A percentile compares a stretch with the other conserved stretches of the same genome.
These are phyloP conservation scores for Crocodylus rhombifer DNA, from an alignment of 2,797 vertebrate species.

Conservation along the genomic window DNA sequence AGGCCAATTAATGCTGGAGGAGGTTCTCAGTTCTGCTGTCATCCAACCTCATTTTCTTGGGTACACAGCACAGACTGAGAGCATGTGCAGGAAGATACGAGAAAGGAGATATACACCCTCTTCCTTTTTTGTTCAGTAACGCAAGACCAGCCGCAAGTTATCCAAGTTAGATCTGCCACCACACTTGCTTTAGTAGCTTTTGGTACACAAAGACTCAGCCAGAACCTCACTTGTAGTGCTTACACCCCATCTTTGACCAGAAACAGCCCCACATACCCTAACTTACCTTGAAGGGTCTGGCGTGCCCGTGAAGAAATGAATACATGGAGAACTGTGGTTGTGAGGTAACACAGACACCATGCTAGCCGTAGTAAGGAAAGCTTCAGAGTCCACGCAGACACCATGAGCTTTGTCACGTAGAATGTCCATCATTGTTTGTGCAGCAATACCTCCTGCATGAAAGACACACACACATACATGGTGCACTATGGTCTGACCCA, in stretches of 20 bases:
- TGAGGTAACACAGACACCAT: conserved; percentile 84
- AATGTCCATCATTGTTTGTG: conserved; percentile 82
- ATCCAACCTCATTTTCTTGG: background rate
- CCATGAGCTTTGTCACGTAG: conserved; percentile 82
- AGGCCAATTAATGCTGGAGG: too few species aligned
- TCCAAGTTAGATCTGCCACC: background rate
- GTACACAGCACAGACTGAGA: background rate
- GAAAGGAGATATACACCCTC: background rate
- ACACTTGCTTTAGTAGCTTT: background rate
- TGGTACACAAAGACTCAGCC: background rate
- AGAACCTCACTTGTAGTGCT: background rate
- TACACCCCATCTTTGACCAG: background rate
- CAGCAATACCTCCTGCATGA: conserved; percentile 78
- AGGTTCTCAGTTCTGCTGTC: too few species aligned
- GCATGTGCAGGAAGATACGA: background rate
- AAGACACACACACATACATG: too few species aligned
- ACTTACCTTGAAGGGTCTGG: conserved; percentile 85
- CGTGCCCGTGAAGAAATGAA: conserved; percentile 87
- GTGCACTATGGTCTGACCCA: background rate
- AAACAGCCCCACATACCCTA: background rate
- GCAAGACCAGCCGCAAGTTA: background rate
- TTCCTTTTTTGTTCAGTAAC: background rate
- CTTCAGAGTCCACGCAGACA: conserved; percentile 82
- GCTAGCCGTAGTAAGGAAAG: conserved; percentile 85
- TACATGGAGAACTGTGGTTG: conserved; percentile 78